Evolutionary conservation across 2,113 vertebrate genomes (phyloP).

Genomic region (Sphyrna mokarran): DNA sequence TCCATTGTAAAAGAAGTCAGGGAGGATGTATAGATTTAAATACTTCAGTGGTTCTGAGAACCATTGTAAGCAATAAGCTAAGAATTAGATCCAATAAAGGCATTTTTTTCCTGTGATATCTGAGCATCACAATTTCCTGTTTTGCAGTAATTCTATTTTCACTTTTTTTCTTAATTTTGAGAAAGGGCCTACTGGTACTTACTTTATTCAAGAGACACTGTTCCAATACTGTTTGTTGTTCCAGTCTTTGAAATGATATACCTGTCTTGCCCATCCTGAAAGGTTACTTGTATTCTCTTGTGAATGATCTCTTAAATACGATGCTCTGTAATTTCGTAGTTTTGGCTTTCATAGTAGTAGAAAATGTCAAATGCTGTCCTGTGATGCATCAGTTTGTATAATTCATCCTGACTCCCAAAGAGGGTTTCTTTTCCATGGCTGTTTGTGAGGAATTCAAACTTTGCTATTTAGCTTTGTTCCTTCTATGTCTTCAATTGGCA

Average conservation of each 20-base stretch:
- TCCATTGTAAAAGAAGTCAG: background rate
- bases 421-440: background rate
- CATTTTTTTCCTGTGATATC: background rate
- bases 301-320: too few relatives aligned
- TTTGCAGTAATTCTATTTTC: background rate
- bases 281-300: background rate
- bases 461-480: background rate
- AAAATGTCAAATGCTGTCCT: background rate
- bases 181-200: background rate
- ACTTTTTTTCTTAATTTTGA: background rate
- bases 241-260: background rate
- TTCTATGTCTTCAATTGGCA: background rate
- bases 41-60: background rate
- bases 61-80: background rate
- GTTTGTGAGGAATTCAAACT: background rate
- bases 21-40: background rate
- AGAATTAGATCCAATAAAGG: background rate
- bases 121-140: background rate
- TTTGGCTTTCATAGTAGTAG: background rate
- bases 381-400: background rate
- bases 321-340: too few relatives aligned
- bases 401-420: background rate
- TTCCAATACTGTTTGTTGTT: background rate
- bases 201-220: background rate
- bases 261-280: background rate